phyloP scores from a whole-genome alignment of 1,140 invertebrate species.

The Spodoptera frugiperda region DNA sequence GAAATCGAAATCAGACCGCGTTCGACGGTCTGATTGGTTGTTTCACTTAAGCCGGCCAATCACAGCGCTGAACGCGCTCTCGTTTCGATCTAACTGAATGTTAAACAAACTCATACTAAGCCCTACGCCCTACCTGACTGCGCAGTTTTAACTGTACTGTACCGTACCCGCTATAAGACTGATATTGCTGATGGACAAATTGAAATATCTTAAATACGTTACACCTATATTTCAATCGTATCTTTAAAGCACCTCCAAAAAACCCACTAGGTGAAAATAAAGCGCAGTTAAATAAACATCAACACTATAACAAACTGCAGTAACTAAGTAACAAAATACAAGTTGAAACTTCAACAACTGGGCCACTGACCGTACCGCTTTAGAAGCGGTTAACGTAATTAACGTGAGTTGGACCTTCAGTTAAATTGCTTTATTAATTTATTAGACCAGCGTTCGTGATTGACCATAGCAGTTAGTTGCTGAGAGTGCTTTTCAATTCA shows the following conservation, averaged over 20 bases:
- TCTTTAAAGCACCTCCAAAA: neutral
- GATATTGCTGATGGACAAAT: too few relatives aligned
- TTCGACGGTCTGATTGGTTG: too few relatives aligned
- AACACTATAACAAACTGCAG: constrained; percentile 12
- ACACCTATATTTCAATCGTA: too few relatives aligned
- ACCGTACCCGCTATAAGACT: too few relatives aligned
- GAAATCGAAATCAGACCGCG: too few relatives aligned
- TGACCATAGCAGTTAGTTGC: neutral
- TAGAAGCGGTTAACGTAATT: constrained; percentile 45
- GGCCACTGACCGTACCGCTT: constrained; percentile 31
- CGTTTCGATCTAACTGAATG: too few relatives aligned
- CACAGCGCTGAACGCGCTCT: too few relatives aligned
- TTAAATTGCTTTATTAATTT: constrained; percentile 50
- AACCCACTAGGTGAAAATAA: neutral
- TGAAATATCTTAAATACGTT: too few relatives aligned
- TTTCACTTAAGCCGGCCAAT: too few relatives aligned
- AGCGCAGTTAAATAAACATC: constrained; percentile 8
- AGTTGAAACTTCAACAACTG: constrained; percentile 15
- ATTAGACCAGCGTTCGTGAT: constrained; percentile 21
- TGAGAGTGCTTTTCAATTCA: neutral
- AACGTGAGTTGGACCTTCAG: constrained; percentile 47
- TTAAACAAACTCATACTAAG: too few relatives aligned
- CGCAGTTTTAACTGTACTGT: too few relatives aligned
- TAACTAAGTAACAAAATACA: constrained; percentile 42
- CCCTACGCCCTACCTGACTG: too few relatives aligned